These are phyloP conservation scores for Acrobasis repandana DNA, from an alignment of 2,888 invertebrate species.

Conservation along the genomic window DNA sequence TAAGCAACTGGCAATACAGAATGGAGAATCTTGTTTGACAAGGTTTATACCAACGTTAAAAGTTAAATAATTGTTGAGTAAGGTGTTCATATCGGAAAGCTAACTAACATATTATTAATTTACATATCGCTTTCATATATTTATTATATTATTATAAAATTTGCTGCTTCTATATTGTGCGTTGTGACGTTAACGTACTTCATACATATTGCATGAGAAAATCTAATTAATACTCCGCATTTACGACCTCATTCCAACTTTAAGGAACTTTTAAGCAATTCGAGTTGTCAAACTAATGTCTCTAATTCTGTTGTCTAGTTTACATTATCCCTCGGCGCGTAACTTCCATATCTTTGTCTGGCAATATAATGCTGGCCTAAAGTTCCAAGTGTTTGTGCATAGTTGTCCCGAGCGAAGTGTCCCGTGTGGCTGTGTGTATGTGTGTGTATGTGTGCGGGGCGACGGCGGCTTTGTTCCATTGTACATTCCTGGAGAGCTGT, in stretches of 20 bases:
- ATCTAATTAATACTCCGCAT: no score
- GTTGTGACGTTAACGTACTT: no score
- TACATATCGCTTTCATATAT: no score
- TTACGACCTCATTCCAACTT: not conserved
- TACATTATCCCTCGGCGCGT: slow-evolving; percentile 13
- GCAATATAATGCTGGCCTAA: not conserved
- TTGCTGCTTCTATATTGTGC: no score
- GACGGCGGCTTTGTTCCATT: slow-evolving; percentile 27
- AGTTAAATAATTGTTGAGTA: no score
- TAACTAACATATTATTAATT: no score
- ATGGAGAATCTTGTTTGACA: no score
- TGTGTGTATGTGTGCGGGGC: not conserved
- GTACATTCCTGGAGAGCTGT: slow-evolving; percentile 40
- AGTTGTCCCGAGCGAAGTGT: not conserved
- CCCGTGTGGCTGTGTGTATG: slow-evolving; percentile 2
- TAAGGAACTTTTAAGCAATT: not conserved
- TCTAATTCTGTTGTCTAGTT: slow-evolving; percentile 12
- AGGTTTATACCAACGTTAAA: no score
- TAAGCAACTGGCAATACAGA: no score
- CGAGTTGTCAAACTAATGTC: slow-evolving; percentile 2
- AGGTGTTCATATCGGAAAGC: no score
- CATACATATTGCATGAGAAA: no score
- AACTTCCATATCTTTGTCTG: slow-evolving; percentile 3
- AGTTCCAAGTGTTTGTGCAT: not conserved
- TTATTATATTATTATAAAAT: no score